These are phyloP conservation scores for Martes martes DNA, from an alignment of 2,113 vertebrate genomes.

Conservation along the genomic window DNA sequence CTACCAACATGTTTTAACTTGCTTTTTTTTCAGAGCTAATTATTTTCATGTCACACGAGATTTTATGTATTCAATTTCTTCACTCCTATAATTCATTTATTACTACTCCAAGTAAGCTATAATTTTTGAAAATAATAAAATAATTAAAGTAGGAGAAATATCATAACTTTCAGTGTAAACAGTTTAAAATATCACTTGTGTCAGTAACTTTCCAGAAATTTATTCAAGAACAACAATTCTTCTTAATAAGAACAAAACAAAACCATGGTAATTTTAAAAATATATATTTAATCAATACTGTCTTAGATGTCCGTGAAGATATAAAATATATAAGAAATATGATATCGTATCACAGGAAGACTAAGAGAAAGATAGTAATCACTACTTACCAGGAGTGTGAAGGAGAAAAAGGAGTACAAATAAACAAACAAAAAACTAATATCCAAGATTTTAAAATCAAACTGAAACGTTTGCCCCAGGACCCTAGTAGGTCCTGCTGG, in stretches of 20 bases:
- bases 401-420: not conserved
- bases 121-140: slow-evolving; percentile 9
- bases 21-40: not conserved
- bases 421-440: slow-evolving; percentile 26
- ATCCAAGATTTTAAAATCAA: not conserved
- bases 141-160: not conserved
- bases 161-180: not conserved
- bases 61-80: not conserved
- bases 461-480: not conserved
- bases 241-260: not conserved
- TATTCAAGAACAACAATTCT: not conserved
- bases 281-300: not conserved
- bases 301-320: not conserved
- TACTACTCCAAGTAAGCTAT: not conserved
- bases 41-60: not conserved
- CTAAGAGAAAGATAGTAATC: not conserved
- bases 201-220: not conserved
- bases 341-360: not conserved
- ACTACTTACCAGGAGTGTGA: not conserved
- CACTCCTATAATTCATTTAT: not conserved
- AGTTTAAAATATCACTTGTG: not conserved
- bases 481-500: not conserved
- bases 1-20: not conserved
- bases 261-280: not conserved
- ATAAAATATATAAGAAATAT: not conserved